A percentile compares a stretch with the other conserved stretches of the same genome.
phyloP scores from a whole-genome alignment of 1,140 invertebrate species.

The Papilio glaucus region DNA sequence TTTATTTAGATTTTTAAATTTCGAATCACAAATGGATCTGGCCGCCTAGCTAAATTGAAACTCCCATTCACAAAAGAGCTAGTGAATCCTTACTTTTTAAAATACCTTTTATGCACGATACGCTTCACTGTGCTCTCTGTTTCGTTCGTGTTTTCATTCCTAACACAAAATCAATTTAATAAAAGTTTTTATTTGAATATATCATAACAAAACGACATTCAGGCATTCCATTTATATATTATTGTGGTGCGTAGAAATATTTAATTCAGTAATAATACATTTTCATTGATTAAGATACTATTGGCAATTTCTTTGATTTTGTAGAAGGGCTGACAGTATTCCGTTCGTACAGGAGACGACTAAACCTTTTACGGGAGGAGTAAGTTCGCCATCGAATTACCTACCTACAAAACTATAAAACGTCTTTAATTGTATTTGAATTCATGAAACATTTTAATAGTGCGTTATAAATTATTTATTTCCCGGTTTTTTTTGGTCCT shows the following conservation, averaged over 20 bases:
- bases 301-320: not conserved
- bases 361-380: too few species aligned
- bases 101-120: slow-evolving; percentile 21
- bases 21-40: not conserved
- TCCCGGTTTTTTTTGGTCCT: too few species aligned
- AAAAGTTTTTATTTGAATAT: not conserved
- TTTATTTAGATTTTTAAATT: not conserved
- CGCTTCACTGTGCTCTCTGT: not conserved
- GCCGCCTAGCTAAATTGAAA: slow-evolving; percentile 10
- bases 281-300: too few species aligned
- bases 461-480: too few species aligned
- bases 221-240: too few species aligned
- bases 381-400: too few species aligned
- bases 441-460: too few species aligned
- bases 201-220: not conserved
- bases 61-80: slow-evolving; percentile 8
- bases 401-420: too few species aligned
- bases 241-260: not conserved
- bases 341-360: too few species aligned
- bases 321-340: too few species aligned
- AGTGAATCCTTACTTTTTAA: slow-evolving; percentile 34
- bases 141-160: not conserved
- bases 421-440: too few species aligned
- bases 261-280: too few species aligned
- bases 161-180: slow-evolving; percentile 6